Evolutionary conservation across 2,888 invertebrate genomes (phyloP), one percentile per base, ranked within the genome.

Genomic region (Cataglyphis altisquamis): DNA sequence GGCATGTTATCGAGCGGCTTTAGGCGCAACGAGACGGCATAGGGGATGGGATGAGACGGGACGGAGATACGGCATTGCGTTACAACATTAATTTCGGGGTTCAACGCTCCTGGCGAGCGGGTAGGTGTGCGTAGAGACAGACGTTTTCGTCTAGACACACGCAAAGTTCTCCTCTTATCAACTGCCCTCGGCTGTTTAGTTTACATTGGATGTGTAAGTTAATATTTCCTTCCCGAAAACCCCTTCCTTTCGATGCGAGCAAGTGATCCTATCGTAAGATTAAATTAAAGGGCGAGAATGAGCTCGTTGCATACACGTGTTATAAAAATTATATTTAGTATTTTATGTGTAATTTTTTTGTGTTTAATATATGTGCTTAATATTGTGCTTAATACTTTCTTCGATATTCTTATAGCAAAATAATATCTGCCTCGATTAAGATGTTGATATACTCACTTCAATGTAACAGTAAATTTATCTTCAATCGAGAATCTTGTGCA

Each of bases 81-180:
- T 90, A 90, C 86, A 90, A 86, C 89, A 90, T 91, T 89, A 91
- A 92, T 92, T 92, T 91, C 86, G 90, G 88, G 90, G 91, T 92
- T 92, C 90, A 93, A 91, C 90, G 93, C 83, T 89, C 92, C 86
- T 86, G 81, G 82, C 73, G 73, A 15, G 55, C 73, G 86, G 83
- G 70, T 80, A 84, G 86, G 80, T 84, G 82, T 66, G 73, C 82
- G 77, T 83, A 72, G 39, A 57, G 39, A 82, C 84, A 84, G 73
- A 80, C 86, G 82, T 88, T 85, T 86, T 55, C 86, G 74, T 86
- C 32, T 72, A 80, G 83, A 80, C 87, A 90, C 92, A 88, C 88
- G 92, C 90, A 88, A 91, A 89, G 82, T 74, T 87, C 86, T 80
- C 85, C 84, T 68, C 41, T 32, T 32, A 15, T 10, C 67, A 48